These are phyloP conservation scores for Orchesella flavescens DNA, from an alignment of 2,888 invertebrate genomes.

Conservation along the genomic window DNA sequence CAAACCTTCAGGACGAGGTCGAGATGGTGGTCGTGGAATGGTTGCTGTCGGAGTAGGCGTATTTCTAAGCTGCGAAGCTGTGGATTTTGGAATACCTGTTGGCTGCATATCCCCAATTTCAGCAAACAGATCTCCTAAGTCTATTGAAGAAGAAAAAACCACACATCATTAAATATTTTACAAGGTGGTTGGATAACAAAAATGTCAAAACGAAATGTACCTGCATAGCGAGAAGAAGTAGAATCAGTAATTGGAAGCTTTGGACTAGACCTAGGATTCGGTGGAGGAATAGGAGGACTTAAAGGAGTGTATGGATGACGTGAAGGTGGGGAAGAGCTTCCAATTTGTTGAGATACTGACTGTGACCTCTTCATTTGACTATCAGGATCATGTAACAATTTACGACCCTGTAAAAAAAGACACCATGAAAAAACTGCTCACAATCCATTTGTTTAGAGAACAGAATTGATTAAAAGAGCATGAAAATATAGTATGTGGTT, in stretches of 20 bases:
- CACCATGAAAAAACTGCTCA: no score
- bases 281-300: conserved; percentile 69
- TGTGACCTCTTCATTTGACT: conserved; percentile 82
- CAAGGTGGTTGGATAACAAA: not conserved
- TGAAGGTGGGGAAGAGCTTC: conserved; percentile 73
- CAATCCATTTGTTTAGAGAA: no score
- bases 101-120: conserved; percentile 86
- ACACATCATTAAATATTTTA: not conserved
- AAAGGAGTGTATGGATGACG: conserved; percentile 71
- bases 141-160: conserved; percentile 65
- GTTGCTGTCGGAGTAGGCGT: conserved; percentile 85
- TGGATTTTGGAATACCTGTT: conserved; percentile 79
- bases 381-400: conserved; percentile 83
- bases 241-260: conserved; percentile 63
- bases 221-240: conserved; percentile 71
- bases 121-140: conserved; percentile 82
- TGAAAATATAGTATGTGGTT: not conserved
- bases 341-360: conserved; percentile 84
- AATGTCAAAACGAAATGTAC: conserved; percentile 54
- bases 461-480: no score
- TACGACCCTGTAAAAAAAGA: conserved; percentile 76
- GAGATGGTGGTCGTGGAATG: conserved; percentile 90
- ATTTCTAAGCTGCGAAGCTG: conserved; percentile 77
- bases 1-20: conserved; percentile 82
- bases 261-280: conserved; percentile 69